These are phyloP conservation scores for Koerneria pararmatus DNA, from an alignment of 2,888 invertebrate species.

Conservation along the genomic window DNA sequence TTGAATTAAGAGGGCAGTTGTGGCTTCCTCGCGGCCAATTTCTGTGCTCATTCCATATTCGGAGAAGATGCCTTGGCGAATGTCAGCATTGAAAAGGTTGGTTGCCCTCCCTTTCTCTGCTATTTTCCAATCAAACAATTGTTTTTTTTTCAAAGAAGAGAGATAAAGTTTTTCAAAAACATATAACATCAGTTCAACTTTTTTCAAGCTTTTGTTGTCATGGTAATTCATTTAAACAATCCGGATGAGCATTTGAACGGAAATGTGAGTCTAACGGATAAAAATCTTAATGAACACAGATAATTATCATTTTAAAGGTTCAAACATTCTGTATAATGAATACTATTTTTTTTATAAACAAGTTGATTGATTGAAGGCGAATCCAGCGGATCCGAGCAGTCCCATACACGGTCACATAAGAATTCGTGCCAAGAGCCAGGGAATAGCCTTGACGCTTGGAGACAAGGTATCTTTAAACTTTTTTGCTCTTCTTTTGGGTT, in stretches of 20 bases:
- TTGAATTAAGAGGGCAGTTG: constrained; percentile 73
- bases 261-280: too few relatives aligned
- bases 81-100: constrained; percentile 85
- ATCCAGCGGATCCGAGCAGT: constrained; percentile 66
- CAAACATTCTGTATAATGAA: background rate
- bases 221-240: too few relatives aligned
- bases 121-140: background rate
- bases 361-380: constrained; percentile 33
- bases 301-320: too few relatives aligned
- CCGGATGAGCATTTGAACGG: too few relatives aligned
- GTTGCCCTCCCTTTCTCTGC: background rate
- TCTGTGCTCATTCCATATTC: constrained; percentile 79
- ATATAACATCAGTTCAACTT: too few relatives aligned
- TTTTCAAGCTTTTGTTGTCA: too few relatives aligned
- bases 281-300: too few relatives aligned
- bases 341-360: background rate
- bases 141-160: background rate
- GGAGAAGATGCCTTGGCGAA: constrained; percentile 98
- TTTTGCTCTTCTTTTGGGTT: too few relatives aligned
- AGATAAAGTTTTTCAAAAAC: background rate
- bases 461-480: constrained; percentile 78
- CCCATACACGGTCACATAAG: constrained; percentile 94
- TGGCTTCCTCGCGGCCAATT: constrained; percentile 98
- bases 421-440: constrained; percentile 97
- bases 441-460: constrained; percentile 95